Conservation (phyloP, 1,140 invertebrate genomes). For the Pseudobourletiella spinata region DNA sequence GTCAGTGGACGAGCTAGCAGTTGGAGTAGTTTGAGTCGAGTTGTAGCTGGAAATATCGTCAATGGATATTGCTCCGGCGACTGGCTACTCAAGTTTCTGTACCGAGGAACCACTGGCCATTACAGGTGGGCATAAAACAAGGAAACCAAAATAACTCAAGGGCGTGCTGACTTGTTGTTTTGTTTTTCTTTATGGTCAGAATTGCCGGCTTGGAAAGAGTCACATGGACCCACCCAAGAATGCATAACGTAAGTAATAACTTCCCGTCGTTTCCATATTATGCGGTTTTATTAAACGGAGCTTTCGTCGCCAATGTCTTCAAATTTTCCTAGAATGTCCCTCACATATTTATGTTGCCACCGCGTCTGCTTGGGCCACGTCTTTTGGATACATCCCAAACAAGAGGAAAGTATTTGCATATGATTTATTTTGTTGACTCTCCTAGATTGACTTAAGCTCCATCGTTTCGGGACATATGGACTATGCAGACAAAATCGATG, state of each 20-base stretch:
- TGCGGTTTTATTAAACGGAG: too few species aligned
- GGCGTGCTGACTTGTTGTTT: too few species aligned
- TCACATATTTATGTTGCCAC: too few species aligned
- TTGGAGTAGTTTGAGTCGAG: slow-evolving; percentile 49
- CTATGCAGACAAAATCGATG: slow-evolving; percentile 54
- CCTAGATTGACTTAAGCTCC: slow-evolving; percentile 51
- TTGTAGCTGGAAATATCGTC: slow-evolving; percentile 55
- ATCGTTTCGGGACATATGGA: slow-evolving; percentile 53
- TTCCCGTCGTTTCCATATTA: background rate
- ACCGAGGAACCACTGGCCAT: slow-evolving; percentile 50
- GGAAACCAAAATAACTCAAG: too few species aligned
- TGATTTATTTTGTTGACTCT: background rate
- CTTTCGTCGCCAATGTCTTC: too few species aligned
- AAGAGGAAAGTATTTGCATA: too few species aligned
- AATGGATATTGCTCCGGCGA: slow-evolving; percentile 59
- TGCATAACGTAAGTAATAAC: slow-evolving; percentile 9
- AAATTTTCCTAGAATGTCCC: too few species aligned
- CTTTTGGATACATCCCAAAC: too few species aligned
- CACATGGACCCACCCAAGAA: slow-evolving; percentile 39
- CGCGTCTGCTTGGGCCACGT: too few species aligned
- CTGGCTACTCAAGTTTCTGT: slow-evolving; percentile 60
- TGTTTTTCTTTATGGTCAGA: slow-evolving; percentile 21
- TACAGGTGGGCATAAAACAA: slow-evolving; percentile 33
- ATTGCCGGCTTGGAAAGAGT: slow-evolving; percentile 54
- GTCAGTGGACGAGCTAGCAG: slow-evolving; percentile 44